Evolutionary conservation across 2,797 vertebrate species (phyloP).

Genomic region (Pogonophryne albipinna): DNA sequence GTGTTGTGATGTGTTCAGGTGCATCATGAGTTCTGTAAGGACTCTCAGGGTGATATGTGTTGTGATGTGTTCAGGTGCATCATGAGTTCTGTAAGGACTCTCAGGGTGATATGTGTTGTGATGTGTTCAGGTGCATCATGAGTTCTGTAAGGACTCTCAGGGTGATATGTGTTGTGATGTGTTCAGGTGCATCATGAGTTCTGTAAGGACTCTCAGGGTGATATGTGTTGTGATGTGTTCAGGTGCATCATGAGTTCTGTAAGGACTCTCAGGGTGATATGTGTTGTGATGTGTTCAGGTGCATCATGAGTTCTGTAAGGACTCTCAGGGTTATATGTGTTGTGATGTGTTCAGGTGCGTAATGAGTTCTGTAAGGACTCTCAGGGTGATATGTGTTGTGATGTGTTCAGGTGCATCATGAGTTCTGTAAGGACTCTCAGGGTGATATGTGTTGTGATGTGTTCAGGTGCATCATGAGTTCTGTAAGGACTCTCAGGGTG

Average conservation of each 20-base stretch:
- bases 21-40: slow-evolving; percentile 96
- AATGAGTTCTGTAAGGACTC: slow-evolving; percentile 99
- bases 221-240: no score
- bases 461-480: slow-evolving; percentile 88
- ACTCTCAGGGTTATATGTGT: slow-evolving; percentile 97
- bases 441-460: no score
- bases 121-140: slow-evolving; percentile 80
- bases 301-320: slow-evolving; percentile 96
- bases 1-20: no score
- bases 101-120: no score
- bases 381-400: no score
- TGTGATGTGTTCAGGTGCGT: slow-evolving; percentile 52
- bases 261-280: slow-evolving; percentile 98
- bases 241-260: slow-evolving; percentile 92
- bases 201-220: slow-evolving; percentile 97
- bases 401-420: slow-evolving; percentile 80
- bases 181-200: slow-evolving; percentile 88
- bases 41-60: slow-evolving; percentile 97
- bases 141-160: slow-evolving; percentile 98
- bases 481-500: slow-evolving; percentile 97
- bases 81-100: slow-evolving; percentile 99
- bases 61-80: slow-evolving; percentile 51
- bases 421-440: slow-evolving; percentile 98
- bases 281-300: no score
- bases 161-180: no score